A percentile compares a stretch with the other conserved stretches of the same genome.
Conservation (phyloP, 2,113 vertebrate genomes). For the Echinops telfairi region DNA sequence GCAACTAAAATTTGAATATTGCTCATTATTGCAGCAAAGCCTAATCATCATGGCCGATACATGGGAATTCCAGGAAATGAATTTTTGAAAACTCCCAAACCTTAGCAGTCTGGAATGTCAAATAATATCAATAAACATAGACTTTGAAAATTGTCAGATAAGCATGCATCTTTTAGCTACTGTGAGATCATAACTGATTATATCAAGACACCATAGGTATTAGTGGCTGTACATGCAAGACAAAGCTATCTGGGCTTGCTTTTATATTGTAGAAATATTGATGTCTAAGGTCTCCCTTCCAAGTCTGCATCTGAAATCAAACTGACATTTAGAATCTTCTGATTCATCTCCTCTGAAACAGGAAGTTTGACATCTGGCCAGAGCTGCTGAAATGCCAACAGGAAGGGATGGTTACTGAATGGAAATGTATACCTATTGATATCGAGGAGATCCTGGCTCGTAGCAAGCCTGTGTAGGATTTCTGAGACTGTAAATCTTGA, state of each 20-base stretch:
- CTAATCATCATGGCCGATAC: neutral
- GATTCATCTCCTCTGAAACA: neutral
- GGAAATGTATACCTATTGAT: too few species aligned
- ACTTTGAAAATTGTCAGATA: neutral
- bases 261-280: neutral
- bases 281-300: neutral
- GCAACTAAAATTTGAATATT: neutral
- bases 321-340: constrained; percentile 22
- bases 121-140: constrained; percentile 36
- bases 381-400: constrained; percentile 13
- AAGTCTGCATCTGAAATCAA: constrained; percentile 15
- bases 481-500: too few species aligned
- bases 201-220: neutral
- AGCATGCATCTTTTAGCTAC: neutral
- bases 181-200: neutral
- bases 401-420: neutral
- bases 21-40: constrained; percentile 8
- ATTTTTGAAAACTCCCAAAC: neutral
- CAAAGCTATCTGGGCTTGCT: neutral
- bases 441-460: too few species aligned
- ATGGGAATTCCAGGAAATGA: neutral
- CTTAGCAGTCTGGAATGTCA: neutral
- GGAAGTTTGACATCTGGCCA: constrained; percentile 19
- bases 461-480: too few species aligned
- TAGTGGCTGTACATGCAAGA: neutral